Base-by-base conservation (phyloP, 1,140 invertebrate species). In the Dinoponera quadriceps region DNA sequence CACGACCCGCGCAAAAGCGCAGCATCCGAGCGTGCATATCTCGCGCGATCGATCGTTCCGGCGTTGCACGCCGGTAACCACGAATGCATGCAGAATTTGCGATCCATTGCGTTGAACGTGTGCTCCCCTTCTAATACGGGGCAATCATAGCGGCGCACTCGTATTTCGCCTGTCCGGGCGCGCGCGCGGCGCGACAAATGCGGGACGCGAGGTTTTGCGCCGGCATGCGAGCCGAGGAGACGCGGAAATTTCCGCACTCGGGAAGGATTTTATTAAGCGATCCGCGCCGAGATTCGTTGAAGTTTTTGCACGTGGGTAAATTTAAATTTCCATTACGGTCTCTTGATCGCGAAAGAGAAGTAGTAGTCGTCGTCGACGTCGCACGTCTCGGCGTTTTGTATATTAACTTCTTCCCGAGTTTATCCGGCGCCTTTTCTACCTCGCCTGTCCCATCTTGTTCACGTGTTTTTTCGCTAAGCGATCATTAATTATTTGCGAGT, bases 21-120 rank as follows among this genome's bases (percentile, higher is more conserved):
- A 80, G 75, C 75, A 80, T 71, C 54, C 65, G 51, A 80, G 75
- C 65, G 65, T 80, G 65, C 65, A 80, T 71, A 80, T 80, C 75
- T 80, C 51, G 63, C 51, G 75, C 65, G 63, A 80, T 80, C 75
- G 75, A 80, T 80, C 62, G 74, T 77, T 49, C 62, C 60, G 48
- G 27, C 74, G 29, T 77, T 66, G 62, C 65, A 57, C 51, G 18
- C 51, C 65, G 75, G 65, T 80, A 80, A 80, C 65, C 75, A 71
- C 65, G 33, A 80, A 71, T 71, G 63, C 65, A 80, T 68, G 71
- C 51, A 80, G 65, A 80, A 80, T 71, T 80, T 80, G 75, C 65
- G 65, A 80, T 57, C 51, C 63, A 78, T 78, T 69, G 75, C 75
- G 51, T 29, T 44, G 65, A 80, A 71, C 65, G 75, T 59, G 75